A percentile compares a stretch with the other conserved stretches of the same genome.
Evolutionary conservation across 1,140 invertebrate genomes (phyloP).

Genomic region (Melanaphis sacchari): DNA sequence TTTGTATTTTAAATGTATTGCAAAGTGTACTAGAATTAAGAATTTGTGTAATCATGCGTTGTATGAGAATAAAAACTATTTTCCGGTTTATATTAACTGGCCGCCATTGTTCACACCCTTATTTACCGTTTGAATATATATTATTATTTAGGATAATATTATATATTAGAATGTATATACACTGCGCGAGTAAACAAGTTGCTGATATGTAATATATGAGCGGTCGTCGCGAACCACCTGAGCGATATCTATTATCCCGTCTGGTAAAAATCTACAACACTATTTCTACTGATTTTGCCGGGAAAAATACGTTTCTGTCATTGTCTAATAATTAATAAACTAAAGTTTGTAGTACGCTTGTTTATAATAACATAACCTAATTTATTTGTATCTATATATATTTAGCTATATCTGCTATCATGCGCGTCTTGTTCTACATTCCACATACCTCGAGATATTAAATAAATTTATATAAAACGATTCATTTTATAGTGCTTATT

Average conservation of each 20-base stretch:
- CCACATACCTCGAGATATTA: background rate
- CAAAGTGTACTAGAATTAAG: background rate
- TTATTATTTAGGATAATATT: background rate
- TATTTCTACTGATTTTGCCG: background rate
- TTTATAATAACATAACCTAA: background rate
- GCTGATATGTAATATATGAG: background rate
- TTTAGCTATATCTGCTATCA: background rate
- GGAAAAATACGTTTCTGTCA: constrained; percentile 17
- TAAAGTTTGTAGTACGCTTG: background rate
- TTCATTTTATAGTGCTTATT: background rate
- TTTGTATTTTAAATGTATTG: background rate
- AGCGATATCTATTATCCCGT: constrained; percentile 19
- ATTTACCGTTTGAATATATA: background rate
- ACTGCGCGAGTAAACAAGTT: background rate
- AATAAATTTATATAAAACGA: background rate
- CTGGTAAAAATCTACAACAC: background rate
- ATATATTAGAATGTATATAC: constrained; percentile 2
- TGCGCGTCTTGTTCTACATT: background rate
- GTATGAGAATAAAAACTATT: background rate
- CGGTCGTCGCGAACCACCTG: constrained; percentile 6
- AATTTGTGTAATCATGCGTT: background rate
- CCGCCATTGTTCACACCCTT: background rate
- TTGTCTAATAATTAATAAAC: constrained; percentile 26
- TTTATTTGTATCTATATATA: background rate
- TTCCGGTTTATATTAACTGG: background rate